These are phyloP conservation scores for Maniola jurtina DNA, from an alignment of 1,140 invertebrate genomes.

Conservation along the genomic window DNA sequence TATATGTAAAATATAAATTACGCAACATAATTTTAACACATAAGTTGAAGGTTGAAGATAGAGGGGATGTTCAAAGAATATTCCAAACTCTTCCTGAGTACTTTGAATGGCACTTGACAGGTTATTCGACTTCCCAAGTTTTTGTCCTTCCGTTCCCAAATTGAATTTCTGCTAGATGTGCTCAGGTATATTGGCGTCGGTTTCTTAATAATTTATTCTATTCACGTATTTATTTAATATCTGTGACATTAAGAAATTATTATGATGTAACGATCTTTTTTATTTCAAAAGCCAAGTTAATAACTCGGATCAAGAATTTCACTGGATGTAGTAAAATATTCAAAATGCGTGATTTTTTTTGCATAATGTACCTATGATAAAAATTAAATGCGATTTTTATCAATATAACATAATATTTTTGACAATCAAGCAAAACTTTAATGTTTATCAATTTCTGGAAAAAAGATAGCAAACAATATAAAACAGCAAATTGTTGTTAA, in stretches of 20 bases:
- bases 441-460: too few species aligned
- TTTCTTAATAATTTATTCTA: too few species aligned
- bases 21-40: conserved; percentile 23
- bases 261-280: conserved; percentile 30
- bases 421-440: too few species aligned
- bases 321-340: too few species aligned
- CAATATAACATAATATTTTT: too few species aligned
- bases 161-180: background rate
- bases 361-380: too few species aligned
- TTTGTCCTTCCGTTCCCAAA: conserved; percentile 13
- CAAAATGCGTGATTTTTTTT: too few species aligned
- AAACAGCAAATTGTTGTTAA: too few species aligned
- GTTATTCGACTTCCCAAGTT: conserved; percentile 21
- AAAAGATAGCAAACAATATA: too few species aligned
- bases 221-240: background rate
- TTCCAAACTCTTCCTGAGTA: conserved; percentile 19
- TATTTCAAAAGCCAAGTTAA: conserved; percentile 18
- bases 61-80: conserved; percentile 30
- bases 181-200: too few species aligned
- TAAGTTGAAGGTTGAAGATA: conserved; percentile 10
- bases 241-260: background rate
- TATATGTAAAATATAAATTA: background rate
- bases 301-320: background rate
- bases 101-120: conserved; percentile 21
- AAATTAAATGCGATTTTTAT: too few species aligned